Conservation (phyloP, 2,888 invertebrate species). For the Drosophila lacicola region DNA sequence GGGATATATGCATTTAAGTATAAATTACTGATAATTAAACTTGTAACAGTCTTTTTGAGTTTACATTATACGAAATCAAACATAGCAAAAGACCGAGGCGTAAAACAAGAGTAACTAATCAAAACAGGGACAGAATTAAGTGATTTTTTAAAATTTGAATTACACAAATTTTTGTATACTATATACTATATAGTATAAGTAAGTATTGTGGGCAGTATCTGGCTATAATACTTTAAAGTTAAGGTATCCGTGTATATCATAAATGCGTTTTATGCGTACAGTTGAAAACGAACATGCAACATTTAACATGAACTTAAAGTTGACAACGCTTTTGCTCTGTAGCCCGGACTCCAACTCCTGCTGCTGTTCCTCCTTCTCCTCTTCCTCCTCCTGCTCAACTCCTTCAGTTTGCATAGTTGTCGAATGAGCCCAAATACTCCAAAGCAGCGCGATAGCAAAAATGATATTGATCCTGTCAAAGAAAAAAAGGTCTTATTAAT, state of each 20-base stretch:
- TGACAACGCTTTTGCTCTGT: constrained; percentile 50
- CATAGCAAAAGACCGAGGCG: constrained; percentile 40
- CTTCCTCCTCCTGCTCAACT: neutral
- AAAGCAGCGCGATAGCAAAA: constrained; percentile 99
- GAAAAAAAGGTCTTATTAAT: neutral
- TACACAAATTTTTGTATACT: constrained; percentile 21
- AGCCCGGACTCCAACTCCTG: constrained; percentile 26
- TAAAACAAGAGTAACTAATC: constrained; percentile 11
- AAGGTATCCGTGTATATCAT: constrained; percentile 67
- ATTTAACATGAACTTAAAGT: constrained; percentile 45
- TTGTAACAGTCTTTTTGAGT: constrained; percentile 85
- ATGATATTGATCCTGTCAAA: constrained; percentile 97
- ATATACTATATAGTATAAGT: constrained; percentile 24
- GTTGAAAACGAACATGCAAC: constrained; percentile 42
- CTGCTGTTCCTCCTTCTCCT: neutral
- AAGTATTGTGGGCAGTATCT: constrained; percentile 70
- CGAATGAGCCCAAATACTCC: constrained; percentile 99
- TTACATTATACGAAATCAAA: constrained; percentile 75
- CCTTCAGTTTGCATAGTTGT: constrained; percentile 95
- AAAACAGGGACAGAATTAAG: constrained; percentile 19
- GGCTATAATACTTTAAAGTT: constrained; percentile 77
- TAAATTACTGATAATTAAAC: constrained; percentile 78
- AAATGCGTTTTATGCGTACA: constrained; percentile 76
- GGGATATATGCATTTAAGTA: constrained; percentile 34
- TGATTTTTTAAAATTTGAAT: constrained; percentile 9